Evolutionary conservation across 2,113 vertebrate genomes (phyloP), one percentile per base, ranked within the genome.

Genomic region (Xenus cinereus): DNA sequence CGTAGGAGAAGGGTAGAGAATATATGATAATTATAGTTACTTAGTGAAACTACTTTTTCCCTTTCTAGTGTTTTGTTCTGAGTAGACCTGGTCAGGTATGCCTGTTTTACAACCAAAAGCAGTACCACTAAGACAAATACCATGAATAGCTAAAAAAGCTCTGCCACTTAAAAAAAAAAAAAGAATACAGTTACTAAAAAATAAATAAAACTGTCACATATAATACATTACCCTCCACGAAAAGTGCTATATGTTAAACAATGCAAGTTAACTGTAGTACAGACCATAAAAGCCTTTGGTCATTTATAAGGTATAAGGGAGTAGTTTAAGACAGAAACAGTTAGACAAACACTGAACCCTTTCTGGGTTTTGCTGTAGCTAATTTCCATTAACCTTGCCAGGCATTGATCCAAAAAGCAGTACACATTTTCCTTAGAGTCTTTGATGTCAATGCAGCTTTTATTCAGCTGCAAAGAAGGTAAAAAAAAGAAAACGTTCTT

Each of bases 331-430:
- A 93, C 32, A 93, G 68, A 84, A 91, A 56, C 7, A 74, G 39
- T 95, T 45, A 84, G 41, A 66, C 64, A 92, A 74, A 81, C 68
- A 81, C 5, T 71, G 60, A 94, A 72, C 17, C 46, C 67, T 72
- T 82, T 57, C 56, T 78, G 53, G 68, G 32, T 69, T 96, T 90
- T 82, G 53, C 74, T 89, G 56, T 23, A 87, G 57, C 64, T 96
- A 57, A 93, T 93, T 95, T 95, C 84, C 88, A 87, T 93, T 92
- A 93, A 57, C 74, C 87, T 68, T 60, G 14, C 80, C 45, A 90
- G 80, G 73, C 92, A 95, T 11, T 71, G 46, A 93, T 94, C 82
- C 64, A 91, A 95, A 96, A 90, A 82, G 35, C 81, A 78, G 50
- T 21, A 94, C 32, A 33, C 37, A 7, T 90, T 85, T 95, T 95